Conservation (phyloP, 2,888 invertebrate species). For the Cheilosia grossa region DNA sequence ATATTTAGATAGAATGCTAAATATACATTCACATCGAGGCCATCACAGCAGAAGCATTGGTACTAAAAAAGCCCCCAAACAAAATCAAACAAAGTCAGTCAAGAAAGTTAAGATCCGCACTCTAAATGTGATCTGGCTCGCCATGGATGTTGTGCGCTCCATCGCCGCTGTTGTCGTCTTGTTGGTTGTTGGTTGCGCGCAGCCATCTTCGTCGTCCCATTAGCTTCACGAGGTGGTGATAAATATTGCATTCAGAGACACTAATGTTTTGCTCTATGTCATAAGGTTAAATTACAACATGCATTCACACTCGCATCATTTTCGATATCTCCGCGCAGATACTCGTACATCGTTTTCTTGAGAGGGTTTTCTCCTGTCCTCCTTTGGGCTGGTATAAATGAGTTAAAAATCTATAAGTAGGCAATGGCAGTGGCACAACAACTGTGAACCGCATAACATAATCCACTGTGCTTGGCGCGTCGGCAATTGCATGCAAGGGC, state of each 20-base stretch:
- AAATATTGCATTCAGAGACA: constrained; percentile 78
- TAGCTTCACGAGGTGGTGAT: constrained; percentile 78
- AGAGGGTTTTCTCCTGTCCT: constrained; percentile 49
- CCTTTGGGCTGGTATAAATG: constrained; percentile 47
- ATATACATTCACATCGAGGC: constrained; percentile 58
- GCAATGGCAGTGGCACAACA: constrained; percentile 74
- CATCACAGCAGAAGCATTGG: constrained; percentile 20
- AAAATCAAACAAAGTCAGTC: constrained; percentile 72
- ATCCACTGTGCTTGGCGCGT: constrained; percentile 44
- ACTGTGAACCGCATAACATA: constrained; percentile 69
- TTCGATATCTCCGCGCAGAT: constrained; percentile 71
- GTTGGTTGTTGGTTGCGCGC: constrained; percentile 10
- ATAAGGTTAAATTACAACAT: constrained; percentile 80
- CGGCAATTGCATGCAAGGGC: constrained; percentile 63
- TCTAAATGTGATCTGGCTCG: constrained; percentile 60
- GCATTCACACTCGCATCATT: constrained; percentile 77
- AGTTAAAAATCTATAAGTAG: constrained; percentile 71
- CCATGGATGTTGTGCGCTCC: constrained; percentile 50
- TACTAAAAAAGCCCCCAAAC: constrained; percentile 60
- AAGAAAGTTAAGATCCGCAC: constrained; percentile 66
- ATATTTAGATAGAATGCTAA: constrained; percentile 67
- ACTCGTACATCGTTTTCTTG: constrained; percentile 42
- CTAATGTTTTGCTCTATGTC: constrained; percentile 78
- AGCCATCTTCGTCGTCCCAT: constrained; percentile 64
- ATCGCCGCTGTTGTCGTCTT: constrained; percentile 14